These are phyloP conservation scores for Megastigmus dorsalis DNA, from an alignment of 2,888 invertebrate genomes.

Conservation along the genomic window DNA sequence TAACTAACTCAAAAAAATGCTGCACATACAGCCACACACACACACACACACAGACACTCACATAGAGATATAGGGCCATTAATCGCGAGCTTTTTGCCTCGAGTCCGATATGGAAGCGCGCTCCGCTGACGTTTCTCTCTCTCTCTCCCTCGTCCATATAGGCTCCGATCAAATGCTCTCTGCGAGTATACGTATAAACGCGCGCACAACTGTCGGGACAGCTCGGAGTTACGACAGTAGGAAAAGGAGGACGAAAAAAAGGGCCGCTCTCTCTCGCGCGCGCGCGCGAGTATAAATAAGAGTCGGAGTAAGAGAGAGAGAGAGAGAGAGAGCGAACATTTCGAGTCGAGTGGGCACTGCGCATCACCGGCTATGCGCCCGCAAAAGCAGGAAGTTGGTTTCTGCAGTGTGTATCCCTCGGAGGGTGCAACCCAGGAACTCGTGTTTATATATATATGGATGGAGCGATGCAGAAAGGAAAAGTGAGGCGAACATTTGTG, in stretches of 20 bases:
- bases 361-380: conserved; percentile 70
- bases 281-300: conserved; percentile 34
- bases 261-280: no score
- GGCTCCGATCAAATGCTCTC: not conserved
- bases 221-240: not conserved
- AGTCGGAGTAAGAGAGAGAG: no score
- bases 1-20: no score
- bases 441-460: no score
- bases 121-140: conserved; percentile 57
- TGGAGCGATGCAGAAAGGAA: conserved; percentile 2
- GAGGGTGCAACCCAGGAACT: conserved; percentile 46
- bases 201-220: no score
- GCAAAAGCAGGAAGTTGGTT: conserved; percentile 72
- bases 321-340: no score
- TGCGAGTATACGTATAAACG: no score
- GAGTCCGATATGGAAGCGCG: conserved; percentile 60
- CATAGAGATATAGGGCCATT: no score
- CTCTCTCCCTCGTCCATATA: no score
- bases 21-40: no score
- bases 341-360: conserved; percentile 68
- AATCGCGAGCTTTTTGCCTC: conserved; percentile 53
- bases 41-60: not conserved
- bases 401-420: no score
- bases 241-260: conserved; percentile 34
- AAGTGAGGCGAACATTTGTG: conserved; percentile 3